Conservation (phyloP, 2,113 vertebrate genomes). For the Heterochromis multidens region DNA sequence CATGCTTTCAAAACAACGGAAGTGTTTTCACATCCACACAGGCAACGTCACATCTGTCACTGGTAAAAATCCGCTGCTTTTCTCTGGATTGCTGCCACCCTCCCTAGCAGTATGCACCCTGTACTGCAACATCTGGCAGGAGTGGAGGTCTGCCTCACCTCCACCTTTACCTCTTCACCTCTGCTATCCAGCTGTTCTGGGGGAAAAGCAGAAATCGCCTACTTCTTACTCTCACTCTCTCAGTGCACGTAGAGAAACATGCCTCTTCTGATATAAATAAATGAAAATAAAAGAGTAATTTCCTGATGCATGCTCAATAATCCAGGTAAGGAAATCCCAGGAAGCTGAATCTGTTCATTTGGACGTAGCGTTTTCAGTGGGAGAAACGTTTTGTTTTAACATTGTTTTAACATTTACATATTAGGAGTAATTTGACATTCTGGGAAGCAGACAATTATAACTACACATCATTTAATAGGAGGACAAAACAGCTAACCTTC, state of each 20-base stretch:
- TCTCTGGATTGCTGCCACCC: neutral
- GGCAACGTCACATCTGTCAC: conserved; percentile 31
- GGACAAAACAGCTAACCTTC: neutral
- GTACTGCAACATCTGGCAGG: conserved; percentile 36
- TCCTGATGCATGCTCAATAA: too few relatives aligned
- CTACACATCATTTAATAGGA: neutral
- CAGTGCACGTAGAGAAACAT: neutral
- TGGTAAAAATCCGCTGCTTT: neutral
- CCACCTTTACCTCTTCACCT: conserved; percentile 19
- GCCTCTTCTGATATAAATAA: neutral
- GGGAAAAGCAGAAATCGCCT: neutral
- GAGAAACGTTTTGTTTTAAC: too few relatives aligned
- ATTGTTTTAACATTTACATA: too few relatives aligned
- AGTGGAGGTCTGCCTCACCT: neutral
- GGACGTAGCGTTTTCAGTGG: too few relatives aligned
- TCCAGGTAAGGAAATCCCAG: too few relatives aligned
- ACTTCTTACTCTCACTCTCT: neutral
- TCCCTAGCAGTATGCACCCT: neutral
- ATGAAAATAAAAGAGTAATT: too few relatives aligned
- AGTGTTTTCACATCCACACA: conserved; percentile 6
- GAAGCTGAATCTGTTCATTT: too few relatives aligned
- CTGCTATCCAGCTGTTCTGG: neutral
- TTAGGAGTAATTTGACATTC: neutral
- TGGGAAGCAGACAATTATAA: neutral
- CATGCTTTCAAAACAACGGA: conserved; percentile 22